Base-by-base conservation (phyloP, 2,888 invertebrate genomes). In the Polydrusus pterygomalis region DNA sequence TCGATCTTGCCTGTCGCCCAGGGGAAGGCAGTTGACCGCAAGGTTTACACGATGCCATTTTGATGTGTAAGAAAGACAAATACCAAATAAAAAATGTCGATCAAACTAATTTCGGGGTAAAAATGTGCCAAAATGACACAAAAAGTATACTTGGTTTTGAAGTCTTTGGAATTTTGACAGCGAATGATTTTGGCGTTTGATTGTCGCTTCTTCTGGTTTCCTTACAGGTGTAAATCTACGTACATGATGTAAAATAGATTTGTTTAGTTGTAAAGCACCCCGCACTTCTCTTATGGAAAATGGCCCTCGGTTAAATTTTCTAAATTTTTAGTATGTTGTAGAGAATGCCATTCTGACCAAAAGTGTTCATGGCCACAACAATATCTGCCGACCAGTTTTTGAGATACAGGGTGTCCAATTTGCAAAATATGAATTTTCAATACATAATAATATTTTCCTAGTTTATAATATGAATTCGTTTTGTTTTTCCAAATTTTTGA, bases 41-140 rank as follows among this genome's bases (percentile, higher is more conserved):
- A 2, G 84, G 81, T 69, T 79, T 79, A 77, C 84, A 84, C 30
- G 80, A 72, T 18, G 82, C 82, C 83, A 84, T 84, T 72, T 77
- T 79, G 34, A 40, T 30, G n/a, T 40, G 2, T 10, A 47, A 10
- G 3, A 15, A 45, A 43, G 25, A 54, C n/a, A 51, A 63, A 51
- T 40, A 15, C 9, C 20, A 2, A 10, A 10, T n/a, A 51, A 15
- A 68, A 40, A 56, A 68, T 7, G 1, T 13, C 11, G 60, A 70
- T 70, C 38, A 70, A 70, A 70, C 70, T 63, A 70, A 70, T 70
- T 70, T 63, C 20, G 51, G 47, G 18, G 18, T 10, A 30, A 17
- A 10, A 13, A 18, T 13, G 43, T 49, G 18, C 58, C 34, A 70
- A 47, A 49, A 5, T 70, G 70, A 70, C 70, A 63, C 25, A 47